These are phyloP conservation scores for Acridotheres tristis DNA, from an alignment of 2,797 vertebrate genomes.

Conservation along the genomic window DNA sequence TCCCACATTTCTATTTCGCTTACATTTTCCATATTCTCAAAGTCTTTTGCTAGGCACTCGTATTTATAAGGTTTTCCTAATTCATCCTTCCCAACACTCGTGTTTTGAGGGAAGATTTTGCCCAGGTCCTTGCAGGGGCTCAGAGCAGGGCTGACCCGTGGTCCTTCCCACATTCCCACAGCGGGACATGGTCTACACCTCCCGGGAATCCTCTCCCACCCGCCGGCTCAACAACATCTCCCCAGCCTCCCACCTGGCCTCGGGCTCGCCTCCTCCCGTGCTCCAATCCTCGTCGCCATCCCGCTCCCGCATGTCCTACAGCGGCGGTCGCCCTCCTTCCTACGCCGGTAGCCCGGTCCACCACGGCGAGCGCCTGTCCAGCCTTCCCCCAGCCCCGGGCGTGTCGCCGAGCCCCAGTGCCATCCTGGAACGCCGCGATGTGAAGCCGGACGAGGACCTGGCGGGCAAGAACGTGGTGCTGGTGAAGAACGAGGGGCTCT, in stretches of 20 bases:
- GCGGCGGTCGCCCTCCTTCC: slow-evolving; percentile 90
- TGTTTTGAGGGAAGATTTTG: too few relatives aligned
- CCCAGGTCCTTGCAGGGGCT: too few relatives aligned
- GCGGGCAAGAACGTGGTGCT: slow-evolving; percentile 92
- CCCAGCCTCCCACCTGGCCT: slow-evolving; percentile 81
- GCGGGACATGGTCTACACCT: slow-evolving; percentile 97
- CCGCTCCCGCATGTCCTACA: slow-evolving; percentile 95
- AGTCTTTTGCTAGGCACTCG: too few relatives aligned
- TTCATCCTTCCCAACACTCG: too few relatives aligned
- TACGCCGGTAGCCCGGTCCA: slow-evolving; percentile 85
- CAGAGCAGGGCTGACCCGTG: too few relatives aligned
- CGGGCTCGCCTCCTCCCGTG: slow-evolving; percentile 79
- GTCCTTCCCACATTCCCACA: slow-evolving; percentile 52
- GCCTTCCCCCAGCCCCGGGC: slow-evolving; percentile 74
- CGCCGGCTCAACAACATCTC: slow-evolving; percentile 94
- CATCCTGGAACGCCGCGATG: slow-evolving; percentile 95
- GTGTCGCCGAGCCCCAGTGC: slow-evolving; percentile 94
- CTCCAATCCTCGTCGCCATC: slow-evolving; percentile 89
- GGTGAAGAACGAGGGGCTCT: slow-evolving; percentile 93
- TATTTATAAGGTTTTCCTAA: too few relatives aligned
- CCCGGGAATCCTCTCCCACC: slow-evolving; percentile 95
- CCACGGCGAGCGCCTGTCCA: slow-evolving; percentile 81
- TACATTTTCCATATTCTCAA: too few relatives aligned
- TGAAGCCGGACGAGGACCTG: slow-evolving; percentile 95
- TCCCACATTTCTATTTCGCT: too few relatives aligned